Evolutionary conservation across 2,113 vertebrate species (phyloP).

Genomic region (Oreochromis aureus): DNA sequence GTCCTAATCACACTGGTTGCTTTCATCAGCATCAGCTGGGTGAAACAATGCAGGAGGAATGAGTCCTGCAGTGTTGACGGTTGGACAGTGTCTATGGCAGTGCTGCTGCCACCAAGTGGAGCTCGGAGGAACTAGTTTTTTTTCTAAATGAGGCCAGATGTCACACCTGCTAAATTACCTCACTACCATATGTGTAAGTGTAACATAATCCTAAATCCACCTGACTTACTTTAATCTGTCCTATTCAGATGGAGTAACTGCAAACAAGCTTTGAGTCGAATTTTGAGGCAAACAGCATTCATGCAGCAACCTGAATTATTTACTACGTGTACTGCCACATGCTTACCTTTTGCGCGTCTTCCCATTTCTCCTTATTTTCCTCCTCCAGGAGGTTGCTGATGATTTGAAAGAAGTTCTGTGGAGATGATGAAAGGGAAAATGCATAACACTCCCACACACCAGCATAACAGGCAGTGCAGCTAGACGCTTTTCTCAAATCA

Average conservation of each 20-base stretch:
- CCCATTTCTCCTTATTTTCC: slow-evolving; percentile 98
- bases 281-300: background rate
- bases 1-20: background rate
- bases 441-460: slow-evolving; percentile 32
- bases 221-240: slow-evolving; percentile 8
- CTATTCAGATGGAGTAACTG: background rate
- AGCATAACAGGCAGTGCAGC: slow-evolving; percentile 32
- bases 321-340: background rate
- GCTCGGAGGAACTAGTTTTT: slow-evolving; percentile 26
- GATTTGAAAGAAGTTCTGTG: slow-evolving; percentile 99
- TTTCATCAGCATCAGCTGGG: background rate
- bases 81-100: slow-evolving; percentile 37
- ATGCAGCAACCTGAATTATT: slow-evolving; percentile 37
- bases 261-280: background rate
- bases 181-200: background rate
- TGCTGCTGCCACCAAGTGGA: slow-evolving; percentile 71
- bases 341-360: slow-evolving; percentile 96
- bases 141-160: slow-evolving; percentile 48
- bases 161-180: slow-evolving; percentile 38
- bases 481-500: slow-evolving; percentile 16
- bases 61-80: slow-evolving; percentile 30
- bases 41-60: slow-evolving; percentile 14
- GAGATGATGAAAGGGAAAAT: slow-evolving; percentile 46
- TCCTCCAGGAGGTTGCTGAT: slow-evolving; percentile 99
- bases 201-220: background rate